Base-by-base conservation (phyloP, 2,888 invertebrate species). In the Neoscelio sp. region DNA sequence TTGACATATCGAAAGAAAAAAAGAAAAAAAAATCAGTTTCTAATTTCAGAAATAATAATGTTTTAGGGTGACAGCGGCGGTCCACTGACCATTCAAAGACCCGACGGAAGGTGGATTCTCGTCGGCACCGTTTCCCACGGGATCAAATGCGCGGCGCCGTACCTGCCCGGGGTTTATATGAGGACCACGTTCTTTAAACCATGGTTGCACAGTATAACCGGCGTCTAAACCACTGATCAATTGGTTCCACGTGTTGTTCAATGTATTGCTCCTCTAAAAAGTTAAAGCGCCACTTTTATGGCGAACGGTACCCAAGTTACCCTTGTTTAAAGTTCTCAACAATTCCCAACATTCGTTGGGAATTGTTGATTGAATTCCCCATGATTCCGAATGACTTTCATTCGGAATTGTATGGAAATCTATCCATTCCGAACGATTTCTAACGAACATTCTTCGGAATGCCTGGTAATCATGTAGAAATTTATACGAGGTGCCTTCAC, bases 81-180 rank as follows among this genome's bases (percentile, higher is more conserved):
- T 6, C 98, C 98, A 0, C 89, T 98, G 79, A 96, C 97, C 56
- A 91, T 97, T 6, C 95, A 96, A 86, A 92, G 96, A 54, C 93
- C 95, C 0, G 96, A 97, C 84, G 97, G 97, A 0, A 93, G 95
- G 78, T 98, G 97, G 94, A 95, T 96, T 80, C 91, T 98, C 2
- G 96, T 96, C 0, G 98, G 98, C 3, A 98, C 97, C 0, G 98
- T 98, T 0, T 97, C 97, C 4, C 97, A 98, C 85, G 98, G 98
- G n/a, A 97, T 97, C 84, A 97, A 97, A 87, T 98, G 98, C 86
- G 97, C 97, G 0, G 96, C 97, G 2, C 97, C 97, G 0, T 97
- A 96, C 91, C 91, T 97, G 18, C 97, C 97, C 0, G 98, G 98
- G 6, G 97, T 98, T 30, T 98, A 98, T 90, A 98, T 98, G 97